Conservation (phyloP, 2,797 vertebrate genomes). For the Pyrrhura leucotis region DNA sequence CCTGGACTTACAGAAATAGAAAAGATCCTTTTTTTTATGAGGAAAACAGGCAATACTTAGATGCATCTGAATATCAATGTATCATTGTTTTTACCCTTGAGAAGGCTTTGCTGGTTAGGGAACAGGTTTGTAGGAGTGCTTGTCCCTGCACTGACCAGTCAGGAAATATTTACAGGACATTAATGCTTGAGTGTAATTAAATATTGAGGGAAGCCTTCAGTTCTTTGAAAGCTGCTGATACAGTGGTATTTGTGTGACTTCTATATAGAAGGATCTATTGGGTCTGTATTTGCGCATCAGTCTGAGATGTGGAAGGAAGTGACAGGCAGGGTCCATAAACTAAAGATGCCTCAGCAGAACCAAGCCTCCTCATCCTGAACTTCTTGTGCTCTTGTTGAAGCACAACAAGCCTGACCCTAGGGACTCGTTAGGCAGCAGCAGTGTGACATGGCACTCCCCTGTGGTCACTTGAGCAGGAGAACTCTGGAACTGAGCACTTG, state of each 20-base stretch:
- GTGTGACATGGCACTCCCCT: neutral
- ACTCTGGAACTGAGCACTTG: neutral
- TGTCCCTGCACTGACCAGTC: neutral
- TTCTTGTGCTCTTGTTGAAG: rapidly evolving
- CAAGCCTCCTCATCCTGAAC: neutral
- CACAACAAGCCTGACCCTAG: neutral
- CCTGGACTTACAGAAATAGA: neutral
- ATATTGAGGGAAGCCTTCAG: neutral
- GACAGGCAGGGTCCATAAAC: neutral
- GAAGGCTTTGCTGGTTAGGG: neutral
- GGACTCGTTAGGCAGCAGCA: neutral
- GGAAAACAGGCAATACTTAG: neutral
- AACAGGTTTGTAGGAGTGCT: neutral
- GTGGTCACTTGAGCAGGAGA: neutral
- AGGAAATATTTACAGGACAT: neutral
- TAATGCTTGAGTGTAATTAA: neutral
- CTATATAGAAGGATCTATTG: neutral
- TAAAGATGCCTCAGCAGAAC: neutral
- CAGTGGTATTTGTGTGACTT: neutral
- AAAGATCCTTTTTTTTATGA: neutral
- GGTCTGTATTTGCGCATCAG: neutral
- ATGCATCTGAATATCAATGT: neutral
- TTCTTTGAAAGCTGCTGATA: neutral
- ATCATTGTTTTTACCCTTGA: neutral
- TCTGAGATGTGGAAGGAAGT: neutral